Evolutionary conservation across 2,888 invertebrate species (phyloP).

Genomic region (Pristionchus exspectatus): DNA sequence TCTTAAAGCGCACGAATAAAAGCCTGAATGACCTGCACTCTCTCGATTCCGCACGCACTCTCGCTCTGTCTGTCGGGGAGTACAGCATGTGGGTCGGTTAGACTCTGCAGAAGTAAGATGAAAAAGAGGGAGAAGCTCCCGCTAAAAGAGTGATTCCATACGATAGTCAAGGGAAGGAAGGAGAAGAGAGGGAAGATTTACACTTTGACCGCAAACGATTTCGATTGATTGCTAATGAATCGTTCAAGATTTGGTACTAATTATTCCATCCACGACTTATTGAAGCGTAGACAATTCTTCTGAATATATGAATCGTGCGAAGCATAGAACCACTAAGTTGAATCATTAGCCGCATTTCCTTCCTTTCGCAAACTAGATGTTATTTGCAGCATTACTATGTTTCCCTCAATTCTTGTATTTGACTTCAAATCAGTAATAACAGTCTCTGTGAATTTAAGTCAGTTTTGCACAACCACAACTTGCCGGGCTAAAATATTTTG

Average conservation of each 20-base stretch:
- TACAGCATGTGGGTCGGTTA: neutral
- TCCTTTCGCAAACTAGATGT: neutral
- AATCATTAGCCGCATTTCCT: neutral
- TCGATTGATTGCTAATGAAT: neutral
- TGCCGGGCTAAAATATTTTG: neutral
- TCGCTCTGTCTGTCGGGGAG: neutral
- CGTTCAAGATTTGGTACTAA: neutral
- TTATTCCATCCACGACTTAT: neutral
- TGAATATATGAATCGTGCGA: neutral
- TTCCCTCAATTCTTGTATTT: too few species aligned
- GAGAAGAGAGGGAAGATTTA: neutral
- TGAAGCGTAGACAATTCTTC: neutral
- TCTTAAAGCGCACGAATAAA: slow-evolving; percentile 39
- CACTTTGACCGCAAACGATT: slow-evolving; percentile 27
- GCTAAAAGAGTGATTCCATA: slow-evolving; percentile 34
- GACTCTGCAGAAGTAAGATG: neutral
- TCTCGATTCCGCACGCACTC: neutral
- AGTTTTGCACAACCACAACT: neutral
- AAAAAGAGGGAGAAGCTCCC: neutral
- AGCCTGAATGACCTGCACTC: neutral
- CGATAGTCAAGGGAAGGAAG: slow-evolving; percentile 12
- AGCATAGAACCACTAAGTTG: neutral
- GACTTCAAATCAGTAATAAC: too few species aligned
- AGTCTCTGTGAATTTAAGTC: neutral
- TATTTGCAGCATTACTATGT: too few species aligned